phyloP scores from a whole-genome alignment of 2,113 vertebrate species.

The Tragulus kanchil region DNA sequence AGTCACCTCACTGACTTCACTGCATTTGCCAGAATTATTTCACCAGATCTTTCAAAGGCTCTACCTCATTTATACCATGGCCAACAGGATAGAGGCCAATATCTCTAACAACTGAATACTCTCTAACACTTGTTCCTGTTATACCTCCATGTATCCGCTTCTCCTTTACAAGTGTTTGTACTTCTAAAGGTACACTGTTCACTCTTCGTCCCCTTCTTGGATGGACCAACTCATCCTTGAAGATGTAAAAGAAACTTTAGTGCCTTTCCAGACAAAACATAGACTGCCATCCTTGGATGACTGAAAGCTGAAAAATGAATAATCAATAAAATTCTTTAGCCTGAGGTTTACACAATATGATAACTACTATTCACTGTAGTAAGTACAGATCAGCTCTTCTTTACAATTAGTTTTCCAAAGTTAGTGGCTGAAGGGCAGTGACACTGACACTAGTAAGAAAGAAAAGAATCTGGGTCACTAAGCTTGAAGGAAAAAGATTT shows the following conservation, averaged over 20 bases:
- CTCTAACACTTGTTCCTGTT: not conserved
- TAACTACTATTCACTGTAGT: not conserved
- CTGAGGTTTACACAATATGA: not conserved
- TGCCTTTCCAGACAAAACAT: slow-evolving; percentile 30
- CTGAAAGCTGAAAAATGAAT: not conserved
- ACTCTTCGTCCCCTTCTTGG: not conserved
- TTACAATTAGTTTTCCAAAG: slow-evolving; percentile 10
- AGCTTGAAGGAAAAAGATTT: not conserved
- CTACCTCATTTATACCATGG: not conserved
- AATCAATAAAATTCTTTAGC: not conserved
- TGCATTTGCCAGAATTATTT: slow-evolving; percentile 21
- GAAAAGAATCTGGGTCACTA: slow-evolving; percentile 52
- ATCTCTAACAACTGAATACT: not conserved
- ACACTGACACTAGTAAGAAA: not conserved
- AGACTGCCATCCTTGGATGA: not conserved
- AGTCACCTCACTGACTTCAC: not conserved
- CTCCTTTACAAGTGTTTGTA: not conserved
- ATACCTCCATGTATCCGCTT: not conserved
- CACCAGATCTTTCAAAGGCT: not conserved
- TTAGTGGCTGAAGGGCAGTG: not conserved
- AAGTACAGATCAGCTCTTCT: not conserved
- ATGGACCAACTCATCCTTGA: not conserved
- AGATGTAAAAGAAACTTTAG: not conserved
- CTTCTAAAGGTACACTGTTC: not conserved
- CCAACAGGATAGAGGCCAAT: not conserved